Base-by-base conservation (phyloP, 2,797 vertebrate species). In the Phalanger gymnotis region DNA sequence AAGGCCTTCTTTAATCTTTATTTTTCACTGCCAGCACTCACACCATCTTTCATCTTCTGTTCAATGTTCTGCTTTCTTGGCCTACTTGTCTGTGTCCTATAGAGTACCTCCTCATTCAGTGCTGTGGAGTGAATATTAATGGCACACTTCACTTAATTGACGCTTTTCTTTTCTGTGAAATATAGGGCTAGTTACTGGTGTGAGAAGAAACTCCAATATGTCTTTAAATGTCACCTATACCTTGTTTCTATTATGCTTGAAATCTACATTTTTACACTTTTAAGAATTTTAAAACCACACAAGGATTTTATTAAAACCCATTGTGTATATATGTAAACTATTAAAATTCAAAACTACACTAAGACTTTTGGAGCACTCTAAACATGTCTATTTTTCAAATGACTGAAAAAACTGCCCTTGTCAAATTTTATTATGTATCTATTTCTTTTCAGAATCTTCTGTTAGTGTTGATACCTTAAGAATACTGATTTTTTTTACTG, bases 131-230 rank as follows among this genome's bases (percentile, higher is more conserved):
- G 51, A 58, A 34, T n/a, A 54, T 93, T 95, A 96, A 94, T 90
- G 95, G 53, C 55, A 66, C 73, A 54, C 91, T 93, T 54, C 30
- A 95, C 95, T 90, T 92, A 90, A 66, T 92, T 31, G 87, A 90
- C 57, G 52, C 54, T 31, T 94, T 94, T 61, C 58, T 95, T 93
- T 96, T 54, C 89, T 97, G 31, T 94, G 94, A 95, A 96, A 95
- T 94, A 91, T 66, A 93, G 94, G 73, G 81, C 93, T 90, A 81
- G 92, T 90, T 96, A 94, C 92, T 96, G 93, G 9, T 47, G 73
- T 87, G 40, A 87, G 73, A 51, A 51, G 73, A 87, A 87, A 87
- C 25, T 87, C 40, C 73, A 51, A 87, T 87, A 51, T 87, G 22
- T 87, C 25, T 87, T 51, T 87, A 87, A 51, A 87, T 87, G 73